A percentile compares a stretch with the other conserved stretches of the same genome.
phyloP scores from a whole-genome alignment of 2,888 invertebrate species.

The Salticus scenicus region DNA sequence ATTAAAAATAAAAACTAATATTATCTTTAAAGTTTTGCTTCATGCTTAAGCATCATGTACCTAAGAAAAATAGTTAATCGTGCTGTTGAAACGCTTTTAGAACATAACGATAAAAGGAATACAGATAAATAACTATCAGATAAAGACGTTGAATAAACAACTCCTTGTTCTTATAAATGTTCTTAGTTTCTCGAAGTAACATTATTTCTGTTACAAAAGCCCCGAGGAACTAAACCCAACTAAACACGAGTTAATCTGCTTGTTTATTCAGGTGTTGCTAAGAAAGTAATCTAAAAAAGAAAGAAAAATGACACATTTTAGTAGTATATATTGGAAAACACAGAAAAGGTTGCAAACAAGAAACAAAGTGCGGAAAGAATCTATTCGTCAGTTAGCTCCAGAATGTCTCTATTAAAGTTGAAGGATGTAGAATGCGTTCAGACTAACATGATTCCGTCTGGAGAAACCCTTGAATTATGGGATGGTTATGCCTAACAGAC shows the following conservation, averaged over 20 bases:
- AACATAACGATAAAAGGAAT: too few relatives aligned
- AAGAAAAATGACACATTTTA: not conserved
- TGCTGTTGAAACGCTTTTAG: too few relatives aligned
- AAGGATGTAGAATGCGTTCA: not conserved
- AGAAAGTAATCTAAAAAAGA: not conserved
- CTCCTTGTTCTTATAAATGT: not conserved
- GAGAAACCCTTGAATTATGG: not conserved
- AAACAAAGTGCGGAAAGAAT: not conserved
- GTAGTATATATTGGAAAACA: not conserved
- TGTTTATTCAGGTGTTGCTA: not conserved
- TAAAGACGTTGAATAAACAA: too few relatives aligned
- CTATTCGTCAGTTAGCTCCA: not conserved
- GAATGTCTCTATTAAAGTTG: not conserved
- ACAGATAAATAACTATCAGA: too few relatives aligned
- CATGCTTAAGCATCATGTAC: too few relatives aligned
- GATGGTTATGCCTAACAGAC: not conserved
- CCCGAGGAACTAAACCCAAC: not conserved
- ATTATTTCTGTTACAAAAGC: not conserved
- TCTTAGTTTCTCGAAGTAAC: not conserved
- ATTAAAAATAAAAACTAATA: too few relatives aligned
- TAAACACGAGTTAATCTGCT: not conserved
- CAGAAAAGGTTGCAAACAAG: not conserved
- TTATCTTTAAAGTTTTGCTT: too few relatives aligned
- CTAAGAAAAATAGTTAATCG: too few relatives aligned
- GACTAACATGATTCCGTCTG: not conserved